Evolutionary conservation across 2,888 invertebrate species (phyloP).

Genomic region (Drosophila putrida): DNA sequence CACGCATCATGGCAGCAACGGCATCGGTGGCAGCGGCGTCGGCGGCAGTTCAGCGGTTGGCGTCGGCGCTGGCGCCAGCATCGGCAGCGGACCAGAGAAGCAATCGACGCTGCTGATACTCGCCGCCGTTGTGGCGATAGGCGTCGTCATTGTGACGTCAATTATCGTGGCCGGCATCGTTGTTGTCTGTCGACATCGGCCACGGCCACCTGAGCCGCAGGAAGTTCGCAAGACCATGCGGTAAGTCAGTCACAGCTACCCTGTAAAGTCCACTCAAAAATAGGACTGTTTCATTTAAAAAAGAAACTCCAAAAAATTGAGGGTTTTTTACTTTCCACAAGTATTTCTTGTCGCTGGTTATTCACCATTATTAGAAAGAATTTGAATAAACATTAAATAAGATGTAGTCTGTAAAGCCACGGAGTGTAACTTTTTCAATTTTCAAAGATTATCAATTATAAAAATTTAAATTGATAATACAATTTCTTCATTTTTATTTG

Average conservation of each 20-base stretch:
- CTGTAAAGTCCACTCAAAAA: constrained; percentile 4
- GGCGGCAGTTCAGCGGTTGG: constrained; percentile 56
- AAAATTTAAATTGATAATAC: no score
- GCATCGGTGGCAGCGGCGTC: constrained; percentile 50
- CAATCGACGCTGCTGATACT: constrained; percentile 85
- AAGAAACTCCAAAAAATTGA: neutral
- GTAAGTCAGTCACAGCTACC: constrained; percentile 73
- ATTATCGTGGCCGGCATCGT: constrained; percentile 86
- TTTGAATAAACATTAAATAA: no score
- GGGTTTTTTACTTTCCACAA: no score
- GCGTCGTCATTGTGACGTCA: constrained; percentile 85
- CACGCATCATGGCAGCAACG: constrained; percentile 82
- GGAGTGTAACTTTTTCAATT: no score
- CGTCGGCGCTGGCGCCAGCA: constrained; percentile 78
- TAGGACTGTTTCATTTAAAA: neutral
- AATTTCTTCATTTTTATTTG: no score
- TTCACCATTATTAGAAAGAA: no score
- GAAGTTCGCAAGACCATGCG: constrained; percentile 86
- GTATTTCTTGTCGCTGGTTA: no score
- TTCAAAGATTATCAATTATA: no score
- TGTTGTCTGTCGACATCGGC: constrained; percentile 85
- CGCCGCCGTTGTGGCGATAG: constrained; percentile 85
- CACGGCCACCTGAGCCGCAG: constrained; percentile 86
- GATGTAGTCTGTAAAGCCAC: no score
- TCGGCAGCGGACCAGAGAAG: constrained; percentile 81